These are phyloP conservation scores for Gallinago stenura DNA, from an alignment of 2,797 vertebrate species.

Conservation along the genomic window DNA sequence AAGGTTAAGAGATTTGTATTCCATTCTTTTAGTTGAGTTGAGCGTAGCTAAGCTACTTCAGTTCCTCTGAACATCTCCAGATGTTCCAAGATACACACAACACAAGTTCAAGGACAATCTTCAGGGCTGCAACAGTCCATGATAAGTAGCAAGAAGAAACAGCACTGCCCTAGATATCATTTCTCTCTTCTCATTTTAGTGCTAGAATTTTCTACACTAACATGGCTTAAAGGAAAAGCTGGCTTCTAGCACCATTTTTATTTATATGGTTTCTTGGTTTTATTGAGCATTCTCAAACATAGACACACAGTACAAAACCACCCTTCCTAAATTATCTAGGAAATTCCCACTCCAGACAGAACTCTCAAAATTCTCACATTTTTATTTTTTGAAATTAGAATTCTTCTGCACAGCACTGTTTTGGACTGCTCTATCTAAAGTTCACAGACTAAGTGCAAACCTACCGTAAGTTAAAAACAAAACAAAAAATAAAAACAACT, in stretches of 20 bases:
- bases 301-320: not conserved
- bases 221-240: not conserved
- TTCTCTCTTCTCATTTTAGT: not conserved
- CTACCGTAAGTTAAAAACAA: accelerated
- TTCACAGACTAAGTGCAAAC: not conserved
- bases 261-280: not conserved
- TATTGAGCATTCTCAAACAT: not conserved
- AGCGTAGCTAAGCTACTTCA: not conserved
- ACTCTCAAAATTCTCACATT: not conserved
- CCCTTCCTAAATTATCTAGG: not conserved
- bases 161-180: not conserved
- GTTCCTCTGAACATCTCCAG: not conserved
- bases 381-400: not conserved
- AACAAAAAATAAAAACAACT: not conserved
- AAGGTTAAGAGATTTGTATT: not conserved
- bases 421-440: not conserved
- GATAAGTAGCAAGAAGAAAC: not conserved
- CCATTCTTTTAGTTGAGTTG: not conserved
- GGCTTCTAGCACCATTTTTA: not conserved
- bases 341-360: not conserved
- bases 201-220: not conserved
- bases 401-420: not conserved
- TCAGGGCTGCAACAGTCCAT: not conserved
- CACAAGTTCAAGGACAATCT: not conserved
- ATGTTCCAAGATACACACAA: not conserved